Evolutionary conservation across 2,888 invertebrate genomes (phyloP), one percentile per base, ranked within the genome.

Genomic region (Dasysyrphus albostriatus): DNA sequence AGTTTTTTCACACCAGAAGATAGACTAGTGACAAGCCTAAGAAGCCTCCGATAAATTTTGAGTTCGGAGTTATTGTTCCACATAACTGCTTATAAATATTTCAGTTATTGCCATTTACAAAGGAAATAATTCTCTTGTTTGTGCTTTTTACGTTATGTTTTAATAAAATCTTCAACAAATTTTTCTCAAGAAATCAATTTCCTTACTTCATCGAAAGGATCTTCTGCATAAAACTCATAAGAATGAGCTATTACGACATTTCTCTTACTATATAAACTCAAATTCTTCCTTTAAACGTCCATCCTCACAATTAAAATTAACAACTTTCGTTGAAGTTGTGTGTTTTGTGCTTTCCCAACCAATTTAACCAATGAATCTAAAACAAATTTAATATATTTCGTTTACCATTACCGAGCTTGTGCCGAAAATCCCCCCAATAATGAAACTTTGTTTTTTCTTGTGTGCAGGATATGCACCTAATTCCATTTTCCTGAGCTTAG

Each of bases 401-500:
- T 58, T 70, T 56, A 49, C 54, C 69, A 69, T 69, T 49, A 49
- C 49, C 67, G 47, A 70, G 61, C 79, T 61, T 79, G 69, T 63
- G 54, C 49, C 49, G 42, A 63, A 74, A 79, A 63, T 56, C 49
- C 77, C 29, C 9, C 37, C 65, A 63, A 65, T 79, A 72, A 78
- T 63, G 72, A 70, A 61, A 59, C 69, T 63, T 75, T 75, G 54
- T 24, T 37, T 32, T 73, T 24, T 61, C 65, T 65, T 83, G 42
- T 72, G 42, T 54, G 56, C 73, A 74, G 79, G 75, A 80, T 72
- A 75, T 83, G 70, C 74, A 51, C 74, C 83, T 79, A 83, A 83
- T 83, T 72, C 70, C 83, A 75, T 75, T 83, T 80, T 83, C 70
- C 80, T 79, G 70, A 74, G 83, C 83, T 83, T 80, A 63, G 49